Evolutionary conservation across 2,113 vertebrate genomes (phyloP).

Genomic region (Melospiza melodia): DNA sequence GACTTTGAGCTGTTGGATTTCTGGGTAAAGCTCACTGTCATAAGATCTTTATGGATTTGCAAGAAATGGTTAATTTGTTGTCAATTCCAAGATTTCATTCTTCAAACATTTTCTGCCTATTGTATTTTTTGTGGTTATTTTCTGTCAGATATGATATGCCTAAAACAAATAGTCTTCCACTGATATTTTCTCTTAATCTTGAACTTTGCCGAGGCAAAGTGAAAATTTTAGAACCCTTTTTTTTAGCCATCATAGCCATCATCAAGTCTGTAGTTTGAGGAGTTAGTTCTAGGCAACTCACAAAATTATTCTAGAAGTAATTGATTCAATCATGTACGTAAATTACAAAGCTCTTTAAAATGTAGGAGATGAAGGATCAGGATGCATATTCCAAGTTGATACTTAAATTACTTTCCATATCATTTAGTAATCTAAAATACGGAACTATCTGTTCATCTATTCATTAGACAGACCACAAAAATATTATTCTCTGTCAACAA

Average conservation of each 20-base stretch:
- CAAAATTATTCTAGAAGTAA: neutral
- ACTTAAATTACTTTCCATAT: neutral
- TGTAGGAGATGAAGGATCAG: neutral
- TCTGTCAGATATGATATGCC: neutral
- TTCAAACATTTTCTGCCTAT: neutral
- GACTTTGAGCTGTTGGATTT: neutral
- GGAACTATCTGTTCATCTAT: neutral
- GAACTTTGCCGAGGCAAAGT: neutral
- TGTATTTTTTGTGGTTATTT: neutral
- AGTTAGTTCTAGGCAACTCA: neutral
- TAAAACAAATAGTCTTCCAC: neutral
- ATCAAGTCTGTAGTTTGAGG: neutral
- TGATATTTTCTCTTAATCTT: neutral
- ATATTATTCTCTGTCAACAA: neutral
- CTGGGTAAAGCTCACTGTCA: neutral
- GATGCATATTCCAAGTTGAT: neutral
- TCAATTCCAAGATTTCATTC: neutral
- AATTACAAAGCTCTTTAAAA: neutral
- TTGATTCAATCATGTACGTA: neutral
- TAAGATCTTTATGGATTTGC: neutral
- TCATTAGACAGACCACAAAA: neutral
- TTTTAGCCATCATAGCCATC: neutral
- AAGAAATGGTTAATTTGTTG: neutral
- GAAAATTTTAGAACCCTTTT: neutral
- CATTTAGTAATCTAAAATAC: neutral